These are phyloP conservation scores for Labeo catla DNA, from an alignment of 2,113 vertebrate genomes.

Conservation along the genomic window DNA sequence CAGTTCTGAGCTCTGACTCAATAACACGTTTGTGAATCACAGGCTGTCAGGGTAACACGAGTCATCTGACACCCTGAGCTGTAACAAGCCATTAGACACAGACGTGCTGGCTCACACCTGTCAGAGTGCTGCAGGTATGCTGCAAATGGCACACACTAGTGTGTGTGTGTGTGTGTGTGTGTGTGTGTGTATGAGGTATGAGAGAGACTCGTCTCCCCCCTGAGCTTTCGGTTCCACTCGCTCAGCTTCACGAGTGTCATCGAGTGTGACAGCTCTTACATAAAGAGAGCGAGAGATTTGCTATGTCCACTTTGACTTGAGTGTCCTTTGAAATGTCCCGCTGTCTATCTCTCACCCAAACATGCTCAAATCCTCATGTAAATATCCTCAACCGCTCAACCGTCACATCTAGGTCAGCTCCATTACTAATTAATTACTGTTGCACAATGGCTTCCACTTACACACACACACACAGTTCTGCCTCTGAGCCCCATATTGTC, in stretches of 20 bases:
- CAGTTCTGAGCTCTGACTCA: constrained; percentile 15
- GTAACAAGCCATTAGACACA: constrained; percentile 28
- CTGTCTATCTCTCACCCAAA: constrained; percentile 22
- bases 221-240: neutral
- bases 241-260: constrained; percentile 5
- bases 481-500: constrained; percentile 10
- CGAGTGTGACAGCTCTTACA: constrained; percentile 29
- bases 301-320: constrained; percentile 21
- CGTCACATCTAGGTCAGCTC: constrained; percentile 65
- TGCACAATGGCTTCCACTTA: constrained; percentile 60
- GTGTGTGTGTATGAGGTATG: neutral
- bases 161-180: neutral
- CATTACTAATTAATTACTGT: constrained; percentile 74
- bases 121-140: constrained; percentile 27
- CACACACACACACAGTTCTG: constrained; percentile 9
- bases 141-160: neutral
- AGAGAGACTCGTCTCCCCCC: neutral
- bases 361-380: neutral
- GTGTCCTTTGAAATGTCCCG: neutral
- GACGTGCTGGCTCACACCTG: constrained; percentile 26
- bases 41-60: neutral
- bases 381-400: constrained; percentile 12
- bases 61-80: constrained; percentile 9
- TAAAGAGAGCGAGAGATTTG: constrained; percentile 15
- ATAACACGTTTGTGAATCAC: constrained; percentile 8